Evolutionary conservation across 1,140 invertebrate species (phyloP).

Genomic region (Panagrolaimus sp.): DNA sequence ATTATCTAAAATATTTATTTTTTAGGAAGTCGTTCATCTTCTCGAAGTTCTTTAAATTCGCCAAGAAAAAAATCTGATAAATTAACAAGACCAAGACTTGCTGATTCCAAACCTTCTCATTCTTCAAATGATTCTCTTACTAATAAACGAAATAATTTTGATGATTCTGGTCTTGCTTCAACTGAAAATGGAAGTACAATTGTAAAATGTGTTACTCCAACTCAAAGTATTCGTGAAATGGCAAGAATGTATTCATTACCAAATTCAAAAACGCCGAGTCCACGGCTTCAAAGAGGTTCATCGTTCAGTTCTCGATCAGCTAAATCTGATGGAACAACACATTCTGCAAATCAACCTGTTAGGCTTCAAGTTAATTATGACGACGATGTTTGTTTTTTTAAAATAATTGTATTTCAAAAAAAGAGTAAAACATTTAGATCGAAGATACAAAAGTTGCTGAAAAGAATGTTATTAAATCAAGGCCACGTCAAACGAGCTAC

Average conservation of each 20-base stretch:
- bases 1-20: neutral
- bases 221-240: neutral
- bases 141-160: neutral
- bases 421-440: neutral
- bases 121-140: neutral
- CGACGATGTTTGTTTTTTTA: slow-evolving; percentile 9
- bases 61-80: neutral
- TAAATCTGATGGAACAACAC: neutral
- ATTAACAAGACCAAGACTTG: neutral
- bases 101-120: neutral
- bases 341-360: slow-evolving; percentile 16
- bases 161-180: neutral
- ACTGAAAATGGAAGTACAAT: slow-evolving; percentile 9
- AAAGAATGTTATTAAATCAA: neutral
- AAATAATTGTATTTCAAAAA: neutral
- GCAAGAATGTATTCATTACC: neutral
- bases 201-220: neutral
- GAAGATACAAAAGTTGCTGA: neutral
- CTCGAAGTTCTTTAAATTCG: neutral
- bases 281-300: neutral
- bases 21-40: slow-evolving; percentile 10
- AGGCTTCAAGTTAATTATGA: slow-evolving; percentile 17
- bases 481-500: neutral
- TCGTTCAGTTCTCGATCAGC: neutral
- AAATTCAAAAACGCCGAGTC: neutral